phyloP scores from a whole-genome alignment of 2,797 vertebrate genomes.

The Emydoidea blandingii region DNA sequence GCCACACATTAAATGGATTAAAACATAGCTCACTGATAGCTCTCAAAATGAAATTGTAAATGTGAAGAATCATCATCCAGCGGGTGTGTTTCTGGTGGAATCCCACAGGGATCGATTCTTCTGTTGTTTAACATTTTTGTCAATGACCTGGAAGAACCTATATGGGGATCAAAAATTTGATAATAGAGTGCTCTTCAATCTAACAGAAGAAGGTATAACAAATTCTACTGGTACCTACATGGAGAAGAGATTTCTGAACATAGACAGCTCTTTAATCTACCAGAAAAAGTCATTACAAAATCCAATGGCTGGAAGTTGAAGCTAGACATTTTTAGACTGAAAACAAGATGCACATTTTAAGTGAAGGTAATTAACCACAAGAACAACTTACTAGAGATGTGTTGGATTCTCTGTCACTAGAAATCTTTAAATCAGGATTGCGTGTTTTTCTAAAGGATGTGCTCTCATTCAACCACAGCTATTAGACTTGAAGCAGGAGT shows the following conservation, averaged over 20 bases:
- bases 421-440: background rate
- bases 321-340: background rate
- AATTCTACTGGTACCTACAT: background rate
- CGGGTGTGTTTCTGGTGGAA: background rate
- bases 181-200: background rate
- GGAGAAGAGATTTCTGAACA: background rate
- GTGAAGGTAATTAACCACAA: background rate
- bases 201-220: background rate
- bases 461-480: background rate
- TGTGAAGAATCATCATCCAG: background rate
- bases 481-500: background rate
- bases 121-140: background rate
- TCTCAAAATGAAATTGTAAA: background rate
- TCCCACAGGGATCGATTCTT: background rate
- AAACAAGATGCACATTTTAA: background rate
- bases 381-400: background rate
- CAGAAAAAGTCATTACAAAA: background rate
- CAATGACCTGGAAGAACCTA: background rate
- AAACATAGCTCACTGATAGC: background rate
- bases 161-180: background rate
- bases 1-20: background rate
- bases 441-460: background rate
- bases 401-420: background rate
- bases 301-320: fast-evolving
- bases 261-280: background rate